A percentile compares a stretch with the other conserved stretches of the same genome.
Conservation (phyloP, 2,888 invertebrate species). For the Megaustenia siamemsis region DNA sequence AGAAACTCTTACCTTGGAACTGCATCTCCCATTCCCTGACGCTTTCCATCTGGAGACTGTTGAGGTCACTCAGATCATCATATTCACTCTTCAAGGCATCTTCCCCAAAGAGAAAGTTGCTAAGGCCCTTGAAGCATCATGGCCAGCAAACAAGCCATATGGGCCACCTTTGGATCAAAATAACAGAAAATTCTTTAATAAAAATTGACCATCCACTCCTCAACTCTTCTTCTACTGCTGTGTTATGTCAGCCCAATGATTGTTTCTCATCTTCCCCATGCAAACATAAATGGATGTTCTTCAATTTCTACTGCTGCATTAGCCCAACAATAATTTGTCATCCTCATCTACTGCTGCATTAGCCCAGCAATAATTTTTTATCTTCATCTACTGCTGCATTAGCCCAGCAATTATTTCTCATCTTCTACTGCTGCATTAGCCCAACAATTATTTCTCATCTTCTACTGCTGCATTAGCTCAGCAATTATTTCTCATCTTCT, state of each 20-base stretch:
- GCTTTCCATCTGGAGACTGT: constrained; percentile 95
- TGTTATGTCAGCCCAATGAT: neutral
- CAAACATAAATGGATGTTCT: too few species aligned
- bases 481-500: too few species aligned
- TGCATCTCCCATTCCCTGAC: constrained; percentile 98
- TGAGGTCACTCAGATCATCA: constrained; percentile 96
- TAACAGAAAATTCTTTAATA: neutral
- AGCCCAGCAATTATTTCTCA: too few species aligned
- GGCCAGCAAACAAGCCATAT: constrained; percentile 95
- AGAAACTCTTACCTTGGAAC: constrained; percentile 89
- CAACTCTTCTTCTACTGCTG: neutral
- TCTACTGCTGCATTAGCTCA: too few species aligned
- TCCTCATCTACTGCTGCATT: too few species aligned
- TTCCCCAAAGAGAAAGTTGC: constrained; percentile 91
- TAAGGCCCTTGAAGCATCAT: constrained; percentile 95
- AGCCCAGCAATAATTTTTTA: neutral
- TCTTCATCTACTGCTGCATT: neutral
- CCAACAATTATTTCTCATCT: too few species aligned
- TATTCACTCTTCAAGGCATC: constrained; percentile 89
- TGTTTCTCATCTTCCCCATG: neutral
- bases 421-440: too few species aligned
- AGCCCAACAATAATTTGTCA: neutral
- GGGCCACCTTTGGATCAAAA: constrained; percentile 87
- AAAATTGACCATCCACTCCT: neutral
- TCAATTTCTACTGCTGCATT: too few species aligned